Conservation (phyloP, 1,140 invertebrate species). For the Sarcophaga peregrina region DNA sequence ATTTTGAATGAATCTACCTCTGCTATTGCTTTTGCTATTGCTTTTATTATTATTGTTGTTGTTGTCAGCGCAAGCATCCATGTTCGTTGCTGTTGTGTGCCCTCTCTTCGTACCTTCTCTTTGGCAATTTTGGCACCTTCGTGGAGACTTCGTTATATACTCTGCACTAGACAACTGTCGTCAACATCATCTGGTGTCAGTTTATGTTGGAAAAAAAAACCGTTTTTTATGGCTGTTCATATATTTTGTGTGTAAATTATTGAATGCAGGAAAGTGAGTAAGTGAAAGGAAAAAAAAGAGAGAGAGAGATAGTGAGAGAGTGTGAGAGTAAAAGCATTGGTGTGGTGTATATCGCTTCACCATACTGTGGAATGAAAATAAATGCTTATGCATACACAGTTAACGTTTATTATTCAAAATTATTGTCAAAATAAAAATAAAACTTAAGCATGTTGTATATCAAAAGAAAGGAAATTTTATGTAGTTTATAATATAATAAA, state of each 20-base stretch:
- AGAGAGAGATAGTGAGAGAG: not conserved
- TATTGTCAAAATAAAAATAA: too few relatives aligned
- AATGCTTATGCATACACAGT: too few relatives aligned
- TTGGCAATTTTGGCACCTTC: not conserved
- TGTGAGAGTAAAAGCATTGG: not conserved
- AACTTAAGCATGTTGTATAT: too few relatives aligned
- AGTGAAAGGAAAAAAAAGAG: not conserved
- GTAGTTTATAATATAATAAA: too few relatives aligned
- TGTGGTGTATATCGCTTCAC: not conserved
- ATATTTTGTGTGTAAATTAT: conserved; percentile 31
- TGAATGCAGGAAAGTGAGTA: not conserved
- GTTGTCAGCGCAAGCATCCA: too few relatives aligned
- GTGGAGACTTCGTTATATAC: conserved; percentile 2
- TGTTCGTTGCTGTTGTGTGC: conserved; percentile 3
- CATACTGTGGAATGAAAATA: not conserved
- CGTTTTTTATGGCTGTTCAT: not conserved
- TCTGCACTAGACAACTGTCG: not conserved
- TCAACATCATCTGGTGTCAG: conserved; percentile 30
- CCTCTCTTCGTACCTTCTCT: not conserved
- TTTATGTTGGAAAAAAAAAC: conserved; percentile 30
- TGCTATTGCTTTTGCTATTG: too few relatives aligned
- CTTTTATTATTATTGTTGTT: too few relatives aligned
- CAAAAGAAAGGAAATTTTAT: too few relatives aligned
- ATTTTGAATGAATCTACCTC: too few relatives aligned
- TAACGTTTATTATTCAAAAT: too few relatives aligned